These are phyloP conservation scores for Aphelenchoides bicaudatus DNA, from an alignment of 2,888 invertebrate genomes.

Conservation along the genomic window DNA sequence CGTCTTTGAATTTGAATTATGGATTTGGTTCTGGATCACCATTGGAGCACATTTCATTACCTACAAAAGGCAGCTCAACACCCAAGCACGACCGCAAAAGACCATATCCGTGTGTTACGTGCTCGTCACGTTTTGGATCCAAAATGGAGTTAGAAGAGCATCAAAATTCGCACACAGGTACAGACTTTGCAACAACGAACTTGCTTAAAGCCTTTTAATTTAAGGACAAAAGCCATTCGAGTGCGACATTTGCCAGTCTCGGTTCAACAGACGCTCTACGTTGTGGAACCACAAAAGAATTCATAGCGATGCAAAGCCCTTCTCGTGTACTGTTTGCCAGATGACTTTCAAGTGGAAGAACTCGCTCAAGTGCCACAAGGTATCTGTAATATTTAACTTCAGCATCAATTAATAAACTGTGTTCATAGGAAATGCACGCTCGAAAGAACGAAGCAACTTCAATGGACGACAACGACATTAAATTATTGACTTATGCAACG, in stretches of 20 bases:
- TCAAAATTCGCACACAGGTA: slow-evolving; percentile 59
- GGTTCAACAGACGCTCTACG: slow-evolving; percentile 60
- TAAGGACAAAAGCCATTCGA: slow-evolving; percentile 58
- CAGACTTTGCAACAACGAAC: not conserved
- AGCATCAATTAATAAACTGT: no score
- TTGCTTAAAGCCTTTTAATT: slow-evolving; percentile 17
- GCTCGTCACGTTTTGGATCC: slow-evolving; percentile 51
- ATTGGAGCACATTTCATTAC: not conserved
- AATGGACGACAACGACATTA: slow-evolving; percentile 47
- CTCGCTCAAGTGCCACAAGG: slow-evolving; percentile 52
- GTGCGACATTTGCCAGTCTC: slow-evolving; percentile 59
- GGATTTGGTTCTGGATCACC: slow-evolving; percentile 1
- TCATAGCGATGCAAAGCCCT: slow-evolving; percentile 53
- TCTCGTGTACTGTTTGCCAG: slow-evolving; percentile 58
- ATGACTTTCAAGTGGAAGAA: slow-evolving; percentile 61
- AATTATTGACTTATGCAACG: slow-evolving; percentile 56
- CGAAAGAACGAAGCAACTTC: slow-evolving; percentile 56
- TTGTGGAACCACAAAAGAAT: slow-evolving; percentile 61
- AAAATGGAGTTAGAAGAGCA: slow-evolving; percentile 61
- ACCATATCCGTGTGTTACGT: slow-evolving; percentile 58
- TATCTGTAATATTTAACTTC: slow-evolving; percentile 3
- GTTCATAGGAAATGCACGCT: slow-evolving; percentile 60
- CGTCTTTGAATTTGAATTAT: no score
- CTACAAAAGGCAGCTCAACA: not conserved
- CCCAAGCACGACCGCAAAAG: slow-evolving; percentile 47